Percentiles rank a stretch among this genome's conserved stretches.
phyloP scores from a whole-genome alignment of 2,113 vertebrate genomes.

The Narcine bancroftii region DNA sequence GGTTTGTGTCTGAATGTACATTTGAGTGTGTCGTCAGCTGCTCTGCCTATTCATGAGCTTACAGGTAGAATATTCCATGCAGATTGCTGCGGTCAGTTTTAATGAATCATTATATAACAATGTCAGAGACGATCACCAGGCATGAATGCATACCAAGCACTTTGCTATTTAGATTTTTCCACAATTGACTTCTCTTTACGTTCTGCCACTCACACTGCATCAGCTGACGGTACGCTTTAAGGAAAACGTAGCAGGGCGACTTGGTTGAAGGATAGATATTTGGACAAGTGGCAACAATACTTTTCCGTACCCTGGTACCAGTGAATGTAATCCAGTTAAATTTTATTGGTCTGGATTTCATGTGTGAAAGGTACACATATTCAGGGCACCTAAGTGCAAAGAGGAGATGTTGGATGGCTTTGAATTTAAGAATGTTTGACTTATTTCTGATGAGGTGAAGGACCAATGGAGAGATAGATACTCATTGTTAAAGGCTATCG shows the following conservation, averaged over 20 bases:
- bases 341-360: neutral
- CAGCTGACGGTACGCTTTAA: neutral
- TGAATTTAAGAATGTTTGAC: constrained; percentile 1
- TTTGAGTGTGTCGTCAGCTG: neutral
- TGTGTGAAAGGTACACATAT: neutral
- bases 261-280: neutral
- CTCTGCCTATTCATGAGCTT: neutral
- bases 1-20: too few species aligned
- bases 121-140: neutral
- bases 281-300: neutral
- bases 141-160: neutral
- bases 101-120: neutral
- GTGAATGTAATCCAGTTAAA: neutral
- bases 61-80: neutral
- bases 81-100: neutral
- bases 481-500: neutral
- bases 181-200: neutral
- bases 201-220: neutral
- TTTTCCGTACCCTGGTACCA: neutral
- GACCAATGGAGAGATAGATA: neutral
- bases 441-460: neutral
- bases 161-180: neutral
- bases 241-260: neutral
- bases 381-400: neutral
- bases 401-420: neutral